Conservation (phyloP, 2,888 invertebrate species). For the Heliconius sara region DNA sequence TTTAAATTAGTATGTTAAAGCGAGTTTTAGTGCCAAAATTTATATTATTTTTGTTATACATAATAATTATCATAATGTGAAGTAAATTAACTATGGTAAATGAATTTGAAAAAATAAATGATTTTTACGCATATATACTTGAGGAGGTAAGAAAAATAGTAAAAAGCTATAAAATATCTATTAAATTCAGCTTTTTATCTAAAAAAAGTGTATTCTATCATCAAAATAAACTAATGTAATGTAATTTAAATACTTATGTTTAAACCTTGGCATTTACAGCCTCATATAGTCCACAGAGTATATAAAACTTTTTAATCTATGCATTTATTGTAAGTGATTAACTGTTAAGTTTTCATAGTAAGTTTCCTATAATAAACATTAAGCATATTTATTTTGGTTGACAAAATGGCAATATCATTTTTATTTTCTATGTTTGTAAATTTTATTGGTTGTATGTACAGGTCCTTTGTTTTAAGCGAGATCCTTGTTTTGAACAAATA, state of each 20-base stretch:
- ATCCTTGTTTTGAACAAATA: constrained; percentile 64
- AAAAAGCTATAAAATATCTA: background rate
- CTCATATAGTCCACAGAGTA: constrained; percentile 4
- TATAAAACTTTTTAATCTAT: background rate
- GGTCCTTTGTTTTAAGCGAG: constrained; percentile 39
- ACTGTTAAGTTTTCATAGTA: constrained; percentile 32
- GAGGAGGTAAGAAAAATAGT: background rate
- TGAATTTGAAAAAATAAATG: background rate
- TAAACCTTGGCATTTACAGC: background rate
- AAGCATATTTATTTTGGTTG: constrained; percentile 34
- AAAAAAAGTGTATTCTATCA: background rate
- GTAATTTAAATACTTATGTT: background rate
- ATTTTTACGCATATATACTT: background rate
- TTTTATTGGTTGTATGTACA: constrained; percentile 43
- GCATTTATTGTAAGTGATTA: constrained; percentile 29
- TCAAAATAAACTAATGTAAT: background rate
- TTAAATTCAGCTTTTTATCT: background rate
- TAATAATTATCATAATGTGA: background rate
- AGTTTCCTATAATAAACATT: constrained; percentile 22
- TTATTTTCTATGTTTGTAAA: constrained; percentile 31
- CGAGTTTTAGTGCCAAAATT: constrained; percentile 35
- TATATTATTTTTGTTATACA: background rate
- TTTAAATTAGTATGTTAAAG: background rate
- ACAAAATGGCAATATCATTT: constrained; percentile 19
- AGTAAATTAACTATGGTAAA: background rate